A percentile compares a stretch with the other conserved stretches of the same genome.
phyloP scores from a whole-genome alignment of 2,888 invertebrate species.

The Acleris cristana region DNA sequence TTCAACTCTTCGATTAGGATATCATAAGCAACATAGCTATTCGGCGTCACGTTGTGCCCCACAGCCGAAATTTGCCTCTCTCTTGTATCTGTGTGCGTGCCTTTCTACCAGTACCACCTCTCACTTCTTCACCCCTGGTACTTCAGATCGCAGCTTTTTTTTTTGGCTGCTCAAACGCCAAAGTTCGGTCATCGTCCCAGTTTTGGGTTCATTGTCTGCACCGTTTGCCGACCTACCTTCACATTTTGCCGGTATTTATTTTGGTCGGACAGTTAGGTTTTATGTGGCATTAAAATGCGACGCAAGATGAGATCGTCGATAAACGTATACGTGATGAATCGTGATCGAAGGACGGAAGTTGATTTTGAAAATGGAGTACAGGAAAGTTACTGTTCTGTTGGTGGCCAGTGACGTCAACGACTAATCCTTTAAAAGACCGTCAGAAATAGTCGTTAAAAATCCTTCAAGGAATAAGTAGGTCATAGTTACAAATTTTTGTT shows the following conservation, averaged over 20 bases:
- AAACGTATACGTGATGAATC: conserved; percentile 52
- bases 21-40: conserved; percentile 5
- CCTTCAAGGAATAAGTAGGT: too few relatives aligned
- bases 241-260: conserved; percentile 73
- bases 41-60: conserved; percentile 17
- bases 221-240: conserved; percentile 82
- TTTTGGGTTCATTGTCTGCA: conserved; percentile 72
- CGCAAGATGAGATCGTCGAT: conserved; percentile 67
- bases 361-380: conserved; percentile 12
- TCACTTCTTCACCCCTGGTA: conserved; percentile 78
- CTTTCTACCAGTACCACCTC: conserved; percentile 56
- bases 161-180: conserved; percentile 63
- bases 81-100: conserved; percentile 42
- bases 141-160: conserved; percentile 60
- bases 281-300: conserved; percentile 74
- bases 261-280: conserved; percentile 76
- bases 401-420: background rate
- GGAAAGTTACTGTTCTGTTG: background rate
- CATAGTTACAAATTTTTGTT: too few relatives aligned
- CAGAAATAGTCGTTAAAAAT: too few relatives aligned
- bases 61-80: conserved; percentile 54
- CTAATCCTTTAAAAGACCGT: too few relatives aligned
- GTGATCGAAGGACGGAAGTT: conserved; percentile 14
- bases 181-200: conserved; percentile 65
- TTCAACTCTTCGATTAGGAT: conserved; percentile 1